Base-by-base conservation (phyloP, 2,888 invertebrate genomes). In the Buathra laborator region DNA sequence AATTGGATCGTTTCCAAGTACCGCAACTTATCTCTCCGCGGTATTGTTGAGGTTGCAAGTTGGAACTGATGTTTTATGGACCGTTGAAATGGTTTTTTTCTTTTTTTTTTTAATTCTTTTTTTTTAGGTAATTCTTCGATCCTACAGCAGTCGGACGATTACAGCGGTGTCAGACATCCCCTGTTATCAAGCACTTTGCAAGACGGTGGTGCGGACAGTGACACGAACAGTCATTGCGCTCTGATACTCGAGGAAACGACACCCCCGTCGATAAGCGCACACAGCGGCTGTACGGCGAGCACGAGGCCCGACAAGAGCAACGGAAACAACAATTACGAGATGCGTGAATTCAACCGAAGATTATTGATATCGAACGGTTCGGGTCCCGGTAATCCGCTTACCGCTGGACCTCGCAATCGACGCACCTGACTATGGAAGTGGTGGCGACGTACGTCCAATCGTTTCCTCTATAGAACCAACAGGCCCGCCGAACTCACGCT, bases 301-400 rank as follows among this genome's bases (percentile, higher is more conserved):
- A 90, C 90, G 67, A 89, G 89, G 29, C 93, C 94, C 48, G 96
- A 96, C 86, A 96, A 96, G 93, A 96, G 96, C 84, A 97, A 96
- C 94, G 96, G 96, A 74, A 97, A 97, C 94, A 97, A 97, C 94
- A 97, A 97, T 92, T 97, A 97, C 94, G 97, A 97, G 94, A 95
- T 97, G 95, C 95, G 96, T 71, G 97, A 97, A 94, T 95, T 97
- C 91, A 96, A 95, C 81, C 88, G 93, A 68, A 89, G 93, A 83
- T 86, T 94, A 87, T 88, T 94, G 87, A 88, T 93, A 82, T 92
- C 93, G 81, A 93, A 92, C 79, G 92, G 92, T 24, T 89, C 90
- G 44, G 91, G 91, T 82, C 92, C 92, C 94, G 88, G 95, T 93
- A 90, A 95, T 94, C 94, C 24, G 24, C 24, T 94, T 94, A 91